Conservation (phyloP, 1,140 invertebrate species). For the Drosophila punjabiensis region DNA sequence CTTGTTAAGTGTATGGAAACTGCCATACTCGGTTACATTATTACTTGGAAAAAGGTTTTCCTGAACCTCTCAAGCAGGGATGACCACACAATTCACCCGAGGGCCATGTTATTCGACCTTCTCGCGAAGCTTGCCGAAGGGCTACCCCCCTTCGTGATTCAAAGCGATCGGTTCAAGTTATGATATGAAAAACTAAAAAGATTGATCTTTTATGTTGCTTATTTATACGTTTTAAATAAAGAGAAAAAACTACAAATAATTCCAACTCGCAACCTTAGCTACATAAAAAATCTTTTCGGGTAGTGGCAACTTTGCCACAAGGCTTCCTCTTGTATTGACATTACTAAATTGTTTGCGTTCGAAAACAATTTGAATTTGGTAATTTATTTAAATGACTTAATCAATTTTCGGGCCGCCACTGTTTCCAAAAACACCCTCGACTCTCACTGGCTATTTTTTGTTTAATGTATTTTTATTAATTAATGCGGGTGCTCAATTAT, state of each 20-base stretch:
- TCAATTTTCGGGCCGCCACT: constrained; percentile 4
- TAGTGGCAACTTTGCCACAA: background rate
- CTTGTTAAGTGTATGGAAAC: no score
- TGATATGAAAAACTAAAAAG: background rate
- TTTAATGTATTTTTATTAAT: constrained; percentile 63
- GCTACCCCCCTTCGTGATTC: background rate
- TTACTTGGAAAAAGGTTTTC: background rate
- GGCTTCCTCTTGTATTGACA: background rate
- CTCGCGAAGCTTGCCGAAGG: background rate
- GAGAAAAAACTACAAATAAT: no score
- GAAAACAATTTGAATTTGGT: background rate
- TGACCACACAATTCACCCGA: background rate
- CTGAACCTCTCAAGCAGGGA: background rate
- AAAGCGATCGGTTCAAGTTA: background rate
- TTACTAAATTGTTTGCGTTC: background rate
- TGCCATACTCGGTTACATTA: no score
- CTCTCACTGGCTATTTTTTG: constrained; percentile 29
- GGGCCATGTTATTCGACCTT: background rate
- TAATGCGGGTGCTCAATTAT: constrained; percentile 57
- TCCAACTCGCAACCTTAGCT: no score
- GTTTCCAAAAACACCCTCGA: constrained; percentile 1
- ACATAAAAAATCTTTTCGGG: background rate
- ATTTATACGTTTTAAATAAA: background rate
- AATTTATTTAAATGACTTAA: constrained; percentile 19
- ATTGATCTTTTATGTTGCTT: background rate